Base-by-base conservation (phyloP, 1,140 invertebrate genomes). In the Nephila pilipes region DNA sequence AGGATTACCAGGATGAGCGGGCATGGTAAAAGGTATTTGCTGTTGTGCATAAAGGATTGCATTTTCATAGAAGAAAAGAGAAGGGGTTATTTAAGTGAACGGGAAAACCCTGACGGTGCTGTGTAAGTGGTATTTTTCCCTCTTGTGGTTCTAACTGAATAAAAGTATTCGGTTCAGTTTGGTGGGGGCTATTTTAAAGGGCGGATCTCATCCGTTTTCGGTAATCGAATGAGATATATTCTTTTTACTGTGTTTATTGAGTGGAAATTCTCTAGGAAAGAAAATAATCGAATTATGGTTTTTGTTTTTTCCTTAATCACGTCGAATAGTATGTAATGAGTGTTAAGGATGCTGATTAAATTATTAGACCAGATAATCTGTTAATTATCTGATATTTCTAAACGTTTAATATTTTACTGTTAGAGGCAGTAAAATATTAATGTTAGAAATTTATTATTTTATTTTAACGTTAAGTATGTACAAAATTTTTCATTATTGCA, bases 1-100 rank as follows among this genome's bases (percentile, higher is more conserved):
- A 60, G 88, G 88, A 90, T 90, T 90, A 90, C 46, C n/a, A 25
- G 65, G 88, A 79, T 36, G 32, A 90, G 58, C 85, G 85, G 32
- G 85, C 25, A 36, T 63, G 85, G 58, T 87, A 83, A 83, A 83
- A 83, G 81, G 81, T 83, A 83, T 83, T 83, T 55, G 81, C 81
- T 83, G 81, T 83, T 83, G 81, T 83, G 46, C 81, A 54, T 75
- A 75, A 75, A 75, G 32, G 69, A 75, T 75, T 75, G 69, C 69
- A 75, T 75, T 75, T 75, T 75, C 69, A 20, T 32, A 75, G 29
- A 75, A 75, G 69, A 36, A 75, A 75, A 29, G 69, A 29, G 69
- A n/a, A 36, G 69, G 29, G 69, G 69, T 36, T 75, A 16, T 75
- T 75, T 36, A 14, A 75, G 29, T 18, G 69, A 65, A 25, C 63